These are phyloP conservation scores for Ceyx erithaca DNA, from an alignment of 2,797 vertebrate species.

Conservation along the genomic window DNA sequence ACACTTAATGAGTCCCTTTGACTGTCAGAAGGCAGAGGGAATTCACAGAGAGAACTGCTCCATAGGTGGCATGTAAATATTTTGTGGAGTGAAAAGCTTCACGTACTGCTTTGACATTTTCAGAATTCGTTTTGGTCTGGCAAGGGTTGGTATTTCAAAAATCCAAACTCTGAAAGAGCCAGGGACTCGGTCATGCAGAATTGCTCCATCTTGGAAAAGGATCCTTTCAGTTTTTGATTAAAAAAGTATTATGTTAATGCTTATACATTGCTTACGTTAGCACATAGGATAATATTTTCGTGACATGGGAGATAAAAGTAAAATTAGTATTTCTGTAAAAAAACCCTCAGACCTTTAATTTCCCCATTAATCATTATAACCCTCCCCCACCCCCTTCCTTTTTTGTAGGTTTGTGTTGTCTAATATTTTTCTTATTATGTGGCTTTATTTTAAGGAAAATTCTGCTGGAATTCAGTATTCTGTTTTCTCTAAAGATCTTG, in stretches of 20 bases:
- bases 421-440: not conserved
- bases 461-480: not conserved
- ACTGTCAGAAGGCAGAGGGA: not conserved
- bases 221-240: not conserved
- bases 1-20: not conserved
- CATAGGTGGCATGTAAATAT: not conserved
- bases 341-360: not conserved
- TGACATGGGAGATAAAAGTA: not conserved
- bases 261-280: not conserved
- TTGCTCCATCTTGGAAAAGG: not conserved
- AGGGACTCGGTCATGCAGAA: not conserved
- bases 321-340: not conserved
- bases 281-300: not conserved
- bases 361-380: not conserved
- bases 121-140: not conserved
- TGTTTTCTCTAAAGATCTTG: not conserved
- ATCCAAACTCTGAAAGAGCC: not conserved
- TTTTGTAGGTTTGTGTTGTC: not conserved
- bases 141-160: not conserved
- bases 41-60: not conserved
- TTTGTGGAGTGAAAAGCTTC: not conserved
- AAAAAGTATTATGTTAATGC: not conserved
- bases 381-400: not conserved
- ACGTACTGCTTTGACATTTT: not conserved
- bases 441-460: not conserved